Evolutionary conservation across 2,113 vertebrate genomes (phyloP).

Genomic region (Nothoprocta perdicaria): DNA sequence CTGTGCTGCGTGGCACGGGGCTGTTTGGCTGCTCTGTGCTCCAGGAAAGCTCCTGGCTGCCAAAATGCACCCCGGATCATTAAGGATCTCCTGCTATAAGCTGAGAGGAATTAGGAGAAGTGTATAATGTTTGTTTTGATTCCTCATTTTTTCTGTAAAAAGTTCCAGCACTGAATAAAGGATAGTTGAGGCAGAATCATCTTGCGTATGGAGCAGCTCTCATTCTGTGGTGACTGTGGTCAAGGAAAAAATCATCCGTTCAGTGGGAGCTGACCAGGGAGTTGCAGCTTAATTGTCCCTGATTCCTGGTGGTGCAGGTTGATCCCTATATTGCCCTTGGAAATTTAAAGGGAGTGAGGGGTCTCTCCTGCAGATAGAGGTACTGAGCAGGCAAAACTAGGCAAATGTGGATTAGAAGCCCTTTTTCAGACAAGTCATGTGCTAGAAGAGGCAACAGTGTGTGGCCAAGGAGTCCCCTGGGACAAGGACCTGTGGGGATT

Average conservation of each 20-base stretch:
- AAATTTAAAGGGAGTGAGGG: not conserved
- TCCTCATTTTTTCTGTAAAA: no score
- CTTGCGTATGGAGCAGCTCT: not conserved
- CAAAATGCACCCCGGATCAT: no score
- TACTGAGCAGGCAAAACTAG: not conserved
- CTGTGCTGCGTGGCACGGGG: no score
- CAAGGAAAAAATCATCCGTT: not conserved
- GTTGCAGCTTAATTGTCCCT: not conserved
- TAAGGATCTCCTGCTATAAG: no score
- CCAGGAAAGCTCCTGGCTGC: no score
- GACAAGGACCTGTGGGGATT: not conserved
- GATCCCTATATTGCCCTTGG: fast-evolving
- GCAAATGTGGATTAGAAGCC: not conserved
- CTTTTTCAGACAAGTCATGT: not conserved
- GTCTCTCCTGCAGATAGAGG: not conserved
- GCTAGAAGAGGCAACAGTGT: not conserved
- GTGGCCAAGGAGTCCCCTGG: not conserved
- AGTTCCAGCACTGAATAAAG: not conserved
- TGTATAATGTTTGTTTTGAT: no score
- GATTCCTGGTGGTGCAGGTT: not conserved
- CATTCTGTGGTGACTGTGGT: not conserved
- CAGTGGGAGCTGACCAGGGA: fast-evolving
- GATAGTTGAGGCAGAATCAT: not conserved
- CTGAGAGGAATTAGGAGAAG: no score
- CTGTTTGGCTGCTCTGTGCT: no score